A percentile compares a stretch with the other conserved stretches of the same genome.
These are phyloP conservation scores for Craseonycteris thonglongyai DNA, from an alignment of 2,113 vertebrate genomes.

Conservation along the genomic window DNA sequence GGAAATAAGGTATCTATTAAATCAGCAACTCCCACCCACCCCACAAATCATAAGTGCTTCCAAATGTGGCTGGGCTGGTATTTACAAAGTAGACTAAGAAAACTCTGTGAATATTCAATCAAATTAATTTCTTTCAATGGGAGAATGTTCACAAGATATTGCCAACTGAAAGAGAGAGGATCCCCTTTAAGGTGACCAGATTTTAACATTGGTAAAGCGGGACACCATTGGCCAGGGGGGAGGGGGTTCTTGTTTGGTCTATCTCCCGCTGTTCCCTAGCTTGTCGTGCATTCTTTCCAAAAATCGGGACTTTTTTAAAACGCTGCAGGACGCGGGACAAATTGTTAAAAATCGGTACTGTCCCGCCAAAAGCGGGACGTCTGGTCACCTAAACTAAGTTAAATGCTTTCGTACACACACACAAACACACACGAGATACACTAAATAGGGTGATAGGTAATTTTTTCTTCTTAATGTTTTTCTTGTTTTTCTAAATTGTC, in stretches of 20 bases:
- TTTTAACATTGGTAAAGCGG: no score
- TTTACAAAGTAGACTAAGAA: background rate
- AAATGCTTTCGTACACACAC: background rate
- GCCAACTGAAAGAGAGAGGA: background rate
- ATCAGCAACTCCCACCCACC: background rate
- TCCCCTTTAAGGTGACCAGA: no score
- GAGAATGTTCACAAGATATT: background rate
- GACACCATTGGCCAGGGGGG: no score
- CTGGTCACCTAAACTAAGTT: no score
- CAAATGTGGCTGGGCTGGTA: background rate
- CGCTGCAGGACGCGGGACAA: no score
- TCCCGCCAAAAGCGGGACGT: no score
- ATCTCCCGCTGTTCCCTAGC: no score
- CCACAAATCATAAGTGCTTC: background rate
- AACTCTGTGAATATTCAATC: background rate
- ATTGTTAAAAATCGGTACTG: no score
- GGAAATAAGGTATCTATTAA: background rate
- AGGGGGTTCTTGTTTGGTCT: no score
- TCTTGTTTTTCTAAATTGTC: slow-evolving; percentile 3
- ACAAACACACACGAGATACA: background rate
- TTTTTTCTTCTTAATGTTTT: background rate
- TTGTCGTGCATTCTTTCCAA: no score
- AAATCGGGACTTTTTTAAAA: no score
- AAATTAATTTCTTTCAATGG: background rate
- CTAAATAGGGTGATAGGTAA: background rate